These are phyloP conservation scores for Phycodurus eques DNA, from an alignment of 2,113 vertebrate genomes.

Conservation along the genomic window DNA sequence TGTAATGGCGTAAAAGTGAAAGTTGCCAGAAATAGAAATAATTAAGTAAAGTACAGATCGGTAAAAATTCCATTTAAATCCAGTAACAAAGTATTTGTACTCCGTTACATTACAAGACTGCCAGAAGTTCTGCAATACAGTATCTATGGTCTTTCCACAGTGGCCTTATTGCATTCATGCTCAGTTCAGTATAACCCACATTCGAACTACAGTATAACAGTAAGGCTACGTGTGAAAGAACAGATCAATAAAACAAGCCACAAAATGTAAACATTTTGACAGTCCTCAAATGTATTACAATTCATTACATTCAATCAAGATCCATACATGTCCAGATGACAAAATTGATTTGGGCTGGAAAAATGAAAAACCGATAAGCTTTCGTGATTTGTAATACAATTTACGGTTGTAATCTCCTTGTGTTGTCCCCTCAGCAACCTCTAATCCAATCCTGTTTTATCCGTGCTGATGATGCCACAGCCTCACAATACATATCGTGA, in stretches of 20 bases:
- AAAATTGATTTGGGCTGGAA: slow-evolving; percentile 28
- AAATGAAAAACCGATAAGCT: slow-evolving; percentile 60
- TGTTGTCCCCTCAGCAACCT: slow-evolving; percentile 38
- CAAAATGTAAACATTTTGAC: not conserved
- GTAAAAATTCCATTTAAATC: not conserved
- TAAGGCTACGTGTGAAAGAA: not conserved
- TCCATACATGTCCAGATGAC: not conserved
- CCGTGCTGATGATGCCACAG: slow-evolving; percentile 49
- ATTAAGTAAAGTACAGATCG: not conserved
- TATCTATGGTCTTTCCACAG: not conserved
- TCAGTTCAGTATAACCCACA: not conserved
- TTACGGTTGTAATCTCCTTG: slow-evolving; percentile 59
- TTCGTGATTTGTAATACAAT: slow-evolving; percentile 65
- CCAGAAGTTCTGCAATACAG: not conserved
- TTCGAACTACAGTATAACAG: not conserved
- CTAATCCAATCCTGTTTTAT: slow-evolving; percentile 59
- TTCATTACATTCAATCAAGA: not conserved
- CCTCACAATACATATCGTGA: slow-evolving; percentile 14
- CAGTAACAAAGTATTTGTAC: not conserved
- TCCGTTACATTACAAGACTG: not conserved
- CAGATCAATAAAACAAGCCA: not conserved
- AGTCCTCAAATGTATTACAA: not conserved
- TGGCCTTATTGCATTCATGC: not conserved
- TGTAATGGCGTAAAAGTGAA: not conserved
- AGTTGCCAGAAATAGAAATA: not conserved